Percentiles rank a stretch among this genome's conserved stretches.
Conservation (phyloP, 2,113 vertebrate species). For the Mellivora capensis region DNA sequence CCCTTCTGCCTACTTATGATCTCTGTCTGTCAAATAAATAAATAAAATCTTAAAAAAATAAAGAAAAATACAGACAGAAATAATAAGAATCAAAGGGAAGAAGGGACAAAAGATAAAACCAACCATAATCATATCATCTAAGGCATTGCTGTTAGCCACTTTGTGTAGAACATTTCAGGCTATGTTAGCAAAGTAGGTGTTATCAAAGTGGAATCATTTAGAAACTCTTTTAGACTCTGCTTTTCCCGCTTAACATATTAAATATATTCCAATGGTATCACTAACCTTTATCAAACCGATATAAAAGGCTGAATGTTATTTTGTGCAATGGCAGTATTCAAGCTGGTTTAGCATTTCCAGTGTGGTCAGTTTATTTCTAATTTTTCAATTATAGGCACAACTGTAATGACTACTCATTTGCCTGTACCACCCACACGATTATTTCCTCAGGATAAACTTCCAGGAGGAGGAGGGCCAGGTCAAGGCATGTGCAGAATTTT, state of each 20-base stretch:
- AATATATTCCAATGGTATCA: background rate
- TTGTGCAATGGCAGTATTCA: background rate
- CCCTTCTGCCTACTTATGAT: no score
- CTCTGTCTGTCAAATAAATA: no score
- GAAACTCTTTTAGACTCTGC: background rate
- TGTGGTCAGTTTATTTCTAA: background rate
- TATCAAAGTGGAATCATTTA: background rate
- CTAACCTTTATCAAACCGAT: background rate
- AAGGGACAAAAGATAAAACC: background rate
- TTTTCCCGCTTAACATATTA: background rate
- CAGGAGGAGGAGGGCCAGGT: background rate
- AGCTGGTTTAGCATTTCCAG: background rate
- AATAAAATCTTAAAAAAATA: no score
- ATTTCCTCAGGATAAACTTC: background rate
- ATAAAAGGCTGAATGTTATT: background rate
- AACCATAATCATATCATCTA: background rate
- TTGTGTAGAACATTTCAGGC: background rate
- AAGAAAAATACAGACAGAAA: background rate
- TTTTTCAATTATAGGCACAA: background rate
- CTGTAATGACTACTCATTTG: background rate
- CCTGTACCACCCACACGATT: background rate
- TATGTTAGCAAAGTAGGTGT: background rate
- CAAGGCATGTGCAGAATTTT: background rate
- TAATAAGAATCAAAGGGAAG: background rate
- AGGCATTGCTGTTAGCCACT: background rate